A percentile compares a stretch with the other conserved stretches of the same genome.
Evolutionary conservation across 2,797 vertebrate species (phyloP).

Genomic region (Poeciliopsis turneri): DNA sequence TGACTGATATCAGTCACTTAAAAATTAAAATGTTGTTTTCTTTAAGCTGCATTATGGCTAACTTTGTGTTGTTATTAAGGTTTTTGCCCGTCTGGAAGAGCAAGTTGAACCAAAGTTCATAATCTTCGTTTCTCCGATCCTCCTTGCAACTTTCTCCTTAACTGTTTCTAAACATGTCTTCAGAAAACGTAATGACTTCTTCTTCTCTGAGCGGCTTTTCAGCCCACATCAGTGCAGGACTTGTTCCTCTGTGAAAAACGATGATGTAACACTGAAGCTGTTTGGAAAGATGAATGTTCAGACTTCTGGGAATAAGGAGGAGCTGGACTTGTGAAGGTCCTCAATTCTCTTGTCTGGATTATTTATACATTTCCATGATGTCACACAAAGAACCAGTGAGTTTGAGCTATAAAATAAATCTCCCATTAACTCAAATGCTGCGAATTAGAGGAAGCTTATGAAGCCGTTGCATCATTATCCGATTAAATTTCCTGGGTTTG

Average conservation of each 20-base stretch:
- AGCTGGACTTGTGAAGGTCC: not conserved
- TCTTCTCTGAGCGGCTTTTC: not conserved
- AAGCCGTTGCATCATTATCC: not conserved
- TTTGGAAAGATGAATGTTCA: not conserved
- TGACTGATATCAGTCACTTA: not conserved
- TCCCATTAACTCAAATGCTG: not conserved
- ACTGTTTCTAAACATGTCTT: not conserved
- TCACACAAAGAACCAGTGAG: not conserved
- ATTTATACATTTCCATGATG: not conserved
- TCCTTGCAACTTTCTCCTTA: not conserved
- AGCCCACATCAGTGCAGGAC: not conserved
- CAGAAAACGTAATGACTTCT: not conserved
- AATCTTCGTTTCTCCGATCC: not conserved
- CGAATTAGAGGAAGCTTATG: not conserved
- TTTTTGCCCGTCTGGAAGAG: not conserved
- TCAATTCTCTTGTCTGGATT: not conserved
- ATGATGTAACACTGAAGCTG: not conserved
- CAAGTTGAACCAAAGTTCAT: not conserved
- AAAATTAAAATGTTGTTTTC: not conserved
- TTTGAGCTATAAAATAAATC: not conserved
- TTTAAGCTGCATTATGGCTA: not conserved
- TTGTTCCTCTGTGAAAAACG: not conserved
- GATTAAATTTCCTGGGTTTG: not conserved
- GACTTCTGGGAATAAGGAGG: not conserved
- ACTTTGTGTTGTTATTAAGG: not conserved